These are phyloP conservation scores for Bettongia penicillata DNA, from an alignment of 2,113 vertebrate genomes.

Conservation along the genomic window DNA sequence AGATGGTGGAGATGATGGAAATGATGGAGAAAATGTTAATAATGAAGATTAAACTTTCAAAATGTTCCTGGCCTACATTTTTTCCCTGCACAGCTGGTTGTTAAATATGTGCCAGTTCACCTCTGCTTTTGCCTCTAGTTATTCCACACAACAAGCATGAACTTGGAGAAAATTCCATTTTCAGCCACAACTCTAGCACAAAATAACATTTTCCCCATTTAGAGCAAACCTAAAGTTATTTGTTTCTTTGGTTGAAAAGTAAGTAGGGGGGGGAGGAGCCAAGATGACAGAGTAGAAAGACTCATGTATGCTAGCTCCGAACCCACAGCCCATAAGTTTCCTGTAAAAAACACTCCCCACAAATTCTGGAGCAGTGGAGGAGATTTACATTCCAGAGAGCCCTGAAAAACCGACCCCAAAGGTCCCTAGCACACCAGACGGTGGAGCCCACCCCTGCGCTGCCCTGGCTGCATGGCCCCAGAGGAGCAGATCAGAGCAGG, in stretches of 20 bases:
- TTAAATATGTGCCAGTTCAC: not conserved
- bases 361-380: too few species aligned
- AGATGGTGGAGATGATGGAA: not conserved
- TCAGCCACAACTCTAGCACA: not conserved
- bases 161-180: not conserved
- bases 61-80: not conserved
- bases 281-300: too few species aligned
- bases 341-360: too few species aligned
- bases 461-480: too few species aligned
- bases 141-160: not conserved
- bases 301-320: too few species aligned
- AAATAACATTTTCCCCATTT: not conserved
- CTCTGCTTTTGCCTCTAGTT: not conserved
- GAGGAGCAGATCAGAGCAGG: too few species aligned
- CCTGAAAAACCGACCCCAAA: too few species aligned
- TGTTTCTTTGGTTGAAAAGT: not conserved
- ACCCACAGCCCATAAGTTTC: too few species aligned
- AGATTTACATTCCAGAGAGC: too few species aligned
- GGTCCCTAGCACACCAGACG: too few species aligned
- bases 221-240: not conserved
- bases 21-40: not conserved
- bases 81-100: not conserved
- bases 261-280: too few species aligned
- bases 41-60: not conserved
- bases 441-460: too few species aligned